Percentiles rank a stretch among this genome's conserved stretches.
These are phyloP conservation scores for Acomys russatus DNA, from an alignment of 2,797 vertebrate genomes.

Conservation along the genomic window DNA sequence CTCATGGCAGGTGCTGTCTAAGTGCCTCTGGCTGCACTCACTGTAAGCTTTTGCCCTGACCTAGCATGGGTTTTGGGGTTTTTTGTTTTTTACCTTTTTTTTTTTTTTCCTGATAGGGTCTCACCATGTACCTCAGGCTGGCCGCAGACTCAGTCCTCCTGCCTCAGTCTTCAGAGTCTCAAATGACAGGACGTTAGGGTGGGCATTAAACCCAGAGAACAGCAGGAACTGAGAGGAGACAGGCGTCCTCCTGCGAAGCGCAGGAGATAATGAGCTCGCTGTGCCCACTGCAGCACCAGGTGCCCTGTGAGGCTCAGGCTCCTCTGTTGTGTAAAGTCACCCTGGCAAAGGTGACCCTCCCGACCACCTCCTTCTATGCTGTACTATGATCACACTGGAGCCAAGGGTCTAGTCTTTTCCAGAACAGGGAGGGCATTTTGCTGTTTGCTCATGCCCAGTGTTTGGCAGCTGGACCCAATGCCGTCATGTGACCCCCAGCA, in stretches of 20 bases:
- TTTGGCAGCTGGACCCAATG: neutral
- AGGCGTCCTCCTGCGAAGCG: neutral
- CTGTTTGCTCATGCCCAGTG: neutral
- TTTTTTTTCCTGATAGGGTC: neutral
- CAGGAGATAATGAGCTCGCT: neutral
- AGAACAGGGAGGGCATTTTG: neutral
- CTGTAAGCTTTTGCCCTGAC: neutral
- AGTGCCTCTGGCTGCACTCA: slow-evolving; percentile 62
- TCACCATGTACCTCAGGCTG: neutral
- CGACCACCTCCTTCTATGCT: neutral
- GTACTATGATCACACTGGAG: neutral
- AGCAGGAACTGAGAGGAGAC: neutral
- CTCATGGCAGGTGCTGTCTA: slow-evolving; percentile 10
- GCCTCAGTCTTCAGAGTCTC: neutral
- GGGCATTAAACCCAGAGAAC: neutral
- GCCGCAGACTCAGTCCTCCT: neutral
- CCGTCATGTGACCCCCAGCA: accelerated
- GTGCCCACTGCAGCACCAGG: accelerated
- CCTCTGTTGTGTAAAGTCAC: neutral
- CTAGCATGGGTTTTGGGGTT: neutral
- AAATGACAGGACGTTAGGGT: neutral
- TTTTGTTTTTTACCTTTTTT: neutral
- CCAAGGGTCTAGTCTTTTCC: neutral
- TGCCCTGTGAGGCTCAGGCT: neutral
- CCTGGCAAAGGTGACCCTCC: neutral